Percentiles rank a stretch among this genome's conserved stretches.
phyloP scores from a whole-genome alignment of 1,140 invertebrate genomes.

The Euschistus heros region DNA sequence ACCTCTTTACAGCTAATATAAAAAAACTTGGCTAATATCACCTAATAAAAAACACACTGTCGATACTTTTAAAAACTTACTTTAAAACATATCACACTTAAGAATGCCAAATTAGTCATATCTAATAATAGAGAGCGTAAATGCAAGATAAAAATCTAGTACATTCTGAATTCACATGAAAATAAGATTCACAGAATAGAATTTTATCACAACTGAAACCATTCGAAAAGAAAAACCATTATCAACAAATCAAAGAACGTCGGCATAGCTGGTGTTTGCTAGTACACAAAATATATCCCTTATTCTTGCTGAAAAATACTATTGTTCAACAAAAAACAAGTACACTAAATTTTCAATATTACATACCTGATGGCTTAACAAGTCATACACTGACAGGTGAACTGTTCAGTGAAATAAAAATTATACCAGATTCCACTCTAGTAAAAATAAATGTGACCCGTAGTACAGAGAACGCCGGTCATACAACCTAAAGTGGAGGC shows the following conservation, averaged over 20 bases:
- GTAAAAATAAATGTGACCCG: conserved; percentile 24
- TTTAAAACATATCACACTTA: background rate
- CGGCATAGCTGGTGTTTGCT: no score
- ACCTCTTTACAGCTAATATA: background rate
- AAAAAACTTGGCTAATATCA: background rate
- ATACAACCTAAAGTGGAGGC: no score
- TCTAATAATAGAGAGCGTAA: background rate
- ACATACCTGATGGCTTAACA: background rate
- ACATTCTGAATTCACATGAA: no score
- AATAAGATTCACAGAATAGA: no score
- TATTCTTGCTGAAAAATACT: no score
- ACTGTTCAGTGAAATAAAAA: background rate
- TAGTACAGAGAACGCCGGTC: no score
- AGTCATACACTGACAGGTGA: background rate
- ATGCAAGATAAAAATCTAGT: background rate
- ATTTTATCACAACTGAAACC: no score
- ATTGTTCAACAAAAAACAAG: background rate
- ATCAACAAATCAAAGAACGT: no score
- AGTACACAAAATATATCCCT: no score
- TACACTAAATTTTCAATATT: background rate
- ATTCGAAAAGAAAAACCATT: no score
- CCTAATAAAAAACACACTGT: background rate
- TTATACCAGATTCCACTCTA: background rate
- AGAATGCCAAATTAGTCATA: background rate
- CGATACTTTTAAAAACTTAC: background rate